Conservation (phyloP, 2,888 invertebrate species). For the Dilophus febrilis region DNA sequence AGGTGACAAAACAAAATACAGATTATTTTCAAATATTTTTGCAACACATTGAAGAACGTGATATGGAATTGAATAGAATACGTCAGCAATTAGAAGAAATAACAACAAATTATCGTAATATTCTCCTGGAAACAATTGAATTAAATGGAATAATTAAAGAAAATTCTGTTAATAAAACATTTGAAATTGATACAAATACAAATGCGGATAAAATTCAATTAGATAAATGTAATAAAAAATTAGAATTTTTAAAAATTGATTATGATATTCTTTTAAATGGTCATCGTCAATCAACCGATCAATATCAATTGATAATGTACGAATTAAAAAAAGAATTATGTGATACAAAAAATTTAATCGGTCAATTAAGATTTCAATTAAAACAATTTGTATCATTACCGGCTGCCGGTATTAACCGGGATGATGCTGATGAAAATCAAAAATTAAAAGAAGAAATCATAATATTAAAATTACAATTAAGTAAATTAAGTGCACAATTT, state of each 20-base stretch:
- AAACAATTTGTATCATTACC: neutral
- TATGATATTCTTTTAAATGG: constrained; percentile 19
- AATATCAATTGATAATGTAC: constrained; percentile 17
- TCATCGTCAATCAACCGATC: constrained; percentile 17
- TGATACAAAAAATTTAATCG: constrained; percentile 12
- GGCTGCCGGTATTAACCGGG: neutral
- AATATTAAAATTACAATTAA: neutral
- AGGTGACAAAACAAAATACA: neutral
- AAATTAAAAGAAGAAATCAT: neutral
- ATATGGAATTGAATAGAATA: constrained; percentile 10
- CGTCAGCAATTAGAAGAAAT: constrained; percentile 11
- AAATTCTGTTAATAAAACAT: neutral
- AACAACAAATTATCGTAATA: constrained; percentile 12
- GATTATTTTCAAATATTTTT: constrained; percentile 10
- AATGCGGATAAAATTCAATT: constrained; percentile 16
- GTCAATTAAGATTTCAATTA: constrained; percentile 9
- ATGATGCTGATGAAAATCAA: neutral
- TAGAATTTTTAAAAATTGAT: constrained; percentile 22
- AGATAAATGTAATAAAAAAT: constrained; percentile 16
- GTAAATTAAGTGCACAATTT: neutral
- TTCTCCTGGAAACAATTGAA: constrained; percentile 19
- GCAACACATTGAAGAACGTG: constrained; percentile 16
- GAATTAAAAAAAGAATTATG: constrained; percentile 16
- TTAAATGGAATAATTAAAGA: constrained; percentile 17
- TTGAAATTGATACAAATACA: constrained; percentile 11